Evolutionary conservation across 2,888 invertebrate genomes (phyloP), one percentile per base, ranked within the genome.

Genomic region (Octodonta nipae): DNA sequence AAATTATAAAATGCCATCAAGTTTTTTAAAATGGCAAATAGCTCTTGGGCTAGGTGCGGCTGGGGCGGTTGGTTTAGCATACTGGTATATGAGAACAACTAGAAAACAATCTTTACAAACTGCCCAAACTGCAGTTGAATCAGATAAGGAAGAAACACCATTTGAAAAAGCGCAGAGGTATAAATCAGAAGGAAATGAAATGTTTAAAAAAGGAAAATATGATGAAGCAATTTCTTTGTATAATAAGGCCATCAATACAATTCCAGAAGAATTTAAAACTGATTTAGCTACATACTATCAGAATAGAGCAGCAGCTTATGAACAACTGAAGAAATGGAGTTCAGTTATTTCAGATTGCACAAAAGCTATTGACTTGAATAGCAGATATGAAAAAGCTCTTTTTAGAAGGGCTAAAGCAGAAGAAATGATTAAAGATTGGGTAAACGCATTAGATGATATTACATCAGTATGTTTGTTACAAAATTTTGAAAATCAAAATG

Each of bases 261-360:
- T 92, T 51, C 83, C 87, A 0, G 64, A 68, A 40, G 73, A 82
- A 34, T 73, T 79, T 46, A 67, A 67, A 14, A 70, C 71, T 1
- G 87, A 86, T 46, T 64, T 91, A 33, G 80, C 93, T 1, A 91
- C 87, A 10, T 91, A 87, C 62, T 91, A 89, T 60, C 95, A 95
- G 60, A 95, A 95, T 57, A 76, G 92, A 49, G 95, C 93, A 7
- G 95, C 93, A 10, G 86, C 91, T 26, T 87, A 88, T 60, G 93
- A 93, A 60, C 85, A 89, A 60, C 65, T 91, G 54, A 78, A 81
- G 61, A 82, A 85, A 62, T 85, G 81, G 71, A 73, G 73, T 38
- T 71, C 79, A 42, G 89, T 91, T 1, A 81, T 86, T 51, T 75
- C 78, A 41, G 92, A 93, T 58, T 92, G 92, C 54, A 75, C 80